Base-by-base conservation (phyloP, 2,113 vertebrate genomes). In the Platichthys stellatus region DNA sequence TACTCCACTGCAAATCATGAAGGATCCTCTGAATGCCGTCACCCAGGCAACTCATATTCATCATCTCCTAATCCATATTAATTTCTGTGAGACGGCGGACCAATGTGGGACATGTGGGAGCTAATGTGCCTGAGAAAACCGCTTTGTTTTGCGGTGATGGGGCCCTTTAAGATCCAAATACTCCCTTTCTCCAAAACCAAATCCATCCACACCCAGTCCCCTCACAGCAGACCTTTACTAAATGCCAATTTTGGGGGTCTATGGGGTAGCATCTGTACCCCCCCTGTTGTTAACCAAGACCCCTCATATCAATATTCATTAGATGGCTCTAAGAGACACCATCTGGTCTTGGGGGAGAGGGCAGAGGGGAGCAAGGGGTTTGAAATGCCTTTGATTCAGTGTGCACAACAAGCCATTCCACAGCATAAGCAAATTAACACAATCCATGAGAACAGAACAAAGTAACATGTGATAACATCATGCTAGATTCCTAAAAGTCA, bases 251-350 rank as follows among this genome's bases (percentile, higher is more conserved):
- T 70, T 78, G 28, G 54, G 84, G 53, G 24, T 75, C 15, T 76
- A 58, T 80, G 64, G 71, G 62, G 54, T 21, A 31, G 74, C 64
- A 74, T 51, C 13, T 5, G 53, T 54, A 8, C 14, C 63, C 76
- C 86, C 76, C 83, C 81, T 84, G 83, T 85, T 92, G 88, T 90
- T 89, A 85, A 67, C 77, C 72, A 77, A 79, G 78, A 90, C 75
- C 89, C 84, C 72, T 82, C 69, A 72, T 84, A 93, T 94, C 89
- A 94, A 93, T 94, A 94, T 94, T 93, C 89, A 94, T 94, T 84
- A 93, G 87, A 82, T 26, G 74, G 71, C 85, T 86, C 83, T 83
- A 89, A 91, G 90, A 92, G 82, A 85, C 82, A 83, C 93, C 93
- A 94, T 94, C 93, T 95, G 89, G 89, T 90, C 84, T 78, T 80